Evolutionary conservation across 2,888 invertebrate genomes (phyloP), one percentile per base, ranked within the genome.

Genomic region (Lypha dubia): DNA sequence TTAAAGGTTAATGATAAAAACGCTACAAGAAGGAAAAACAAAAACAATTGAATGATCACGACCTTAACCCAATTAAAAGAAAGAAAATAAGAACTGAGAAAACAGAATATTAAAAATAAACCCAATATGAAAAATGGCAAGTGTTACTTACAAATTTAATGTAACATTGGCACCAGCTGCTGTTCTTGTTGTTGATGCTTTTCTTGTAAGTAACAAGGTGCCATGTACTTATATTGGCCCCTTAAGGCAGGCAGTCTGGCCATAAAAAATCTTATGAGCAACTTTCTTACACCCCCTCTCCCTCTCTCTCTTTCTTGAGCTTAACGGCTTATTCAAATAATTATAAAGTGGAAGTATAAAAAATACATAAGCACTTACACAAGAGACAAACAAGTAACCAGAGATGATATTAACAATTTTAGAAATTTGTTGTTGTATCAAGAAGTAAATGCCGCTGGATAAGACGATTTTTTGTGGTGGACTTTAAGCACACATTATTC

Each of bases 31-130:
- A 41, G 24, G 41, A 38, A 1, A 17, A 32, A 15, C 28, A 32
- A 49, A 53, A 71, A 46, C 9, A 76, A 49, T n/a, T n/a, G n/a
- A n/a, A n/a, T n/a, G n/a, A n/a, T 4, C 4, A 65, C 80, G 86
- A 84, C 86, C 86, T 86, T 86, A 86, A 86, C 86, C 86, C 75
- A 86, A 84, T 80, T 80, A 63, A 51, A 46, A 58, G 67, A 58
- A 38, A 11, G 13, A 4, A 67, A 1, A 41, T n/a, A 63, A 56
- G 13, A 38, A 38, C 11, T 38, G 38, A 38, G 68, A 44, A 74
- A 44, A 32, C 1, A 11, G 11, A 9, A 79, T 67, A 56, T 24
- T 28, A 63, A 70, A 46, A 67, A 41, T 35, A 35, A 65, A 9
- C 5, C 41, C 49, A 13, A 62, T 35, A 62, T 13, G 5, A 41